These are phyloP conservation scores for Coenonympha arcania DNA, from an alignment of 2,888 invertebrate species.

Conservation along the genomic window DNA sequence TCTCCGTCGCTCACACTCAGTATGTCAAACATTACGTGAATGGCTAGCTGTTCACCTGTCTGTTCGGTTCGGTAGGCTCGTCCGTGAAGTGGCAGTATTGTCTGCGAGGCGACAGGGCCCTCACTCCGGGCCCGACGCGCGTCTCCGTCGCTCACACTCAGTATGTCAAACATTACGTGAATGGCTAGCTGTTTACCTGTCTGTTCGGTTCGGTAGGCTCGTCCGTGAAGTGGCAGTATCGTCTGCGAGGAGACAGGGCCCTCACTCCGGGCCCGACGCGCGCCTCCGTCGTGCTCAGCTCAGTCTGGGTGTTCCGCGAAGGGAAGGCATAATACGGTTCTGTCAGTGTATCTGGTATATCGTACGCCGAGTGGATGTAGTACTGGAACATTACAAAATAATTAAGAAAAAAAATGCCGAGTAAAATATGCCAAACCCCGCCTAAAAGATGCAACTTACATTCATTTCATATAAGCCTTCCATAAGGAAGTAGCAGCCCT, in stretches of 20 bases:
- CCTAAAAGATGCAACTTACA: slow-evolving; percentile 35
- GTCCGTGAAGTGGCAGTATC: slow-evolving; percentile 72
- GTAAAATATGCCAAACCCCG: too few relatives aligned
- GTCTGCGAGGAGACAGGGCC: slow-evolving; percentile 54
- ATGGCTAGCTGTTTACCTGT: too few relatives aligned
- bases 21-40: too few relatives aligned
- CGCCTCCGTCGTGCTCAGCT: slow-evolving; percentile 62
- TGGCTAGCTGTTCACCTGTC: too few relatives aligned
- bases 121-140: too few relatives aligned
- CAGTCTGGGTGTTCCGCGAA: slow-evolving; percentile 51
- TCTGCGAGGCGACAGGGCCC: too few relatives aligned
- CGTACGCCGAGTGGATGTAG: slow-evolving; percentile 75
- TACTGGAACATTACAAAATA: slow-evolving; percentile 54
- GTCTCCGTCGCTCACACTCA: too few relatives aligned
- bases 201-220: slow-evolving; percentile 37
- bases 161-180: too few relatives aligned
- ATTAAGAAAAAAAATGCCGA: too few relatives aligned
- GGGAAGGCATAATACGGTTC: slow-evolving; percentile 43
- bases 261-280: slow-evolving; percentile 59
- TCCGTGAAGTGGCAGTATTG: too few relatives aligned
- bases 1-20: too few relatives aligned
- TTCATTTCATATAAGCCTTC: slow-evolving; percentile 34
- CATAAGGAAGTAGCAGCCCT: slow-evolving; percentile 49
- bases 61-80: too few relatives aligned
- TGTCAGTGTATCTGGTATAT: slow-evolving; percentile 65